Conservation (phyloP, 2,113 vertebrate genomes). For the Alaudala cheleensis region DNA sequence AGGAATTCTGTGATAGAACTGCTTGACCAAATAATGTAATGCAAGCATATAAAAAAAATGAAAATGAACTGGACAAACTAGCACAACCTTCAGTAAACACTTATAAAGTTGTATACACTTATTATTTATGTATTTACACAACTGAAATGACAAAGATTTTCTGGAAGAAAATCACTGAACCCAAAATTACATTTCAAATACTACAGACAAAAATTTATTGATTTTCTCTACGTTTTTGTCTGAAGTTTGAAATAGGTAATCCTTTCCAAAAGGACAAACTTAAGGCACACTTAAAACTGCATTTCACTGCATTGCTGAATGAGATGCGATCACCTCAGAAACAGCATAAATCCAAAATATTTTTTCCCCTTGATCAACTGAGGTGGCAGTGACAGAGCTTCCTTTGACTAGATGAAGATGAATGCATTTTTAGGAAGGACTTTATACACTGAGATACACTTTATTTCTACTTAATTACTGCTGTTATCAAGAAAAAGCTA, state of each 20-base stretch:
- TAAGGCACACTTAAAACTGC: background rate
- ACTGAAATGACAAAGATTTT: background rate
- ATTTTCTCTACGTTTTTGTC: background rate
- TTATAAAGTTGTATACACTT: background rate
- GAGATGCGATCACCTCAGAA: background rate
- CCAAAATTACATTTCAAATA: background rate
- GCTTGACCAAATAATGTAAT: background rate
- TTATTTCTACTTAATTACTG: background rate
- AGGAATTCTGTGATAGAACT: background rate
- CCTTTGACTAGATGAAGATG: background rate
- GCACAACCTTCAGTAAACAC: background rate
- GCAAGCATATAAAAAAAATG: background rate
- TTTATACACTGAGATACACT: background rate
- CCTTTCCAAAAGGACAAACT: background rate
- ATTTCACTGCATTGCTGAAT: background rate
- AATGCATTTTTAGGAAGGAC: background rate
- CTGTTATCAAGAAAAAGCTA: background rate
- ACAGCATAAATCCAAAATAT: background rate
- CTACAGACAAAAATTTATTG: background rate
- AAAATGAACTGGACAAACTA: background rate
- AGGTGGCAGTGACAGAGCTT: background rate
- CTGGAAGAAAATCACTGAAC: background rate
- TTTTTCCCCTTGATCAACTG: background rate
- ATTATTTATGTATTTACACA: background rate
- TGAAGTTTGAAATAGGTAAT: background rate